Percentiles rank a stretch among this genome's conserved stretches.
These are phyloP conservation scores for Agrilus biguttatus DNA, from an alignment of 2,888 invertebrate species.

Conservation along the genomic window DNA sequence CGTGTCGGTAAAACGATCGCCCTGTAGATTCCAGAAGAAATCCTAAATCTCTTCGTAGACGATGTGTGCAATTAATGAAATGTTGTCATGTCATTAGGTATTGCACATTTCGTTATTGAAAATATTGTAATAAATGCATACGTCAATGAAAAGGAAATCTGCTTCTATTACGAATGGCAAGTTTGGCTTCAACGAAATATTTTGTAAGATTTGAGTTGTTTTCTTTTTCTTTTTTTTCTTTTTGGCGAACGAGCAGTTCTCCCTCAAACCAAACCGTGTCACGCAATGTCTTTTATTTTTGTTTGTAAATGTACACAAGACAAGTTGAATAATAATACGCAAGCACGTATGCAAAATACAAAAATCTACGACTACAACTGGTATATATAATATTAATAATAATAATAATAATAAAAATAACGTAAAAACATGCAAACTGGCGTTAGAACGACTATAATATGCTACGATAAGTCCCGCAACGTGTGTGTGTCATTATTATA, in stretches of 20 bases:
- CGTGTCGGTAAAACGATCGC: no score
- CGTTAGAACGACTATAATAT: slow-evolving; percentile 27
- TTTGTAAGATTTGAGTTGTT: no score
- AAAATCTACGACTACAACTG: slow-evolving; percentile 26
- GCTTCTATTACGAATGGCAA: no score
- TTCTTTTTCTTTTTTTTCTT: no score
- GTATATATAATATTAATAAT: slow-evolving; percentile 7
- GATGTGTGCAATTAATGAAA: no score
- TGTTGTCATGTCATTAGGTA: no score
- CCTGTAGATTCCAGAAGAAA: no score
- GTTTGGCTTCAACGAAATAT: no score
- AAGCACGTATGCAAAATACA: slow-evolving; percentile 19
- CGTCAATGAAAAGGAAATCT: no score
- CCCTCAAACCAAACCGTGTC: slow-evolving; percentile 17
- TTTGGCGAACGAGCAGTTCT: background rate
- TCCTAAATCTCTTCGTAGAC: no score
- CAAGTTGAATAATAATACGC: slow-evolving; percentile 6
- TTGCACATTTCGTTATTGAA: no score
- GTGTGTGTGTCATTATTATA: slow-evolving; percentile 14
- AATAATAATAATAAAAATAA: slow-evolving; percentile 7
- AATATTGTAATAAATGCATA: no score
- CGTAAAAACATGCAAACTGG: slow-evolving; percentile 21
- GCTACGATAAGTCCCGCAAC: slow-evolving; percentile 16
- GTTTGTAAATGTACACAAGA: slow-evolving; percentile 10
- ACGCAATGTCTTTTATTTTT: slow-evolving; percentile 26